phyloP scores from a whole-genome alignment of 2,888 invertebrate genomes.

The Sthenelais limicola region DNA sequence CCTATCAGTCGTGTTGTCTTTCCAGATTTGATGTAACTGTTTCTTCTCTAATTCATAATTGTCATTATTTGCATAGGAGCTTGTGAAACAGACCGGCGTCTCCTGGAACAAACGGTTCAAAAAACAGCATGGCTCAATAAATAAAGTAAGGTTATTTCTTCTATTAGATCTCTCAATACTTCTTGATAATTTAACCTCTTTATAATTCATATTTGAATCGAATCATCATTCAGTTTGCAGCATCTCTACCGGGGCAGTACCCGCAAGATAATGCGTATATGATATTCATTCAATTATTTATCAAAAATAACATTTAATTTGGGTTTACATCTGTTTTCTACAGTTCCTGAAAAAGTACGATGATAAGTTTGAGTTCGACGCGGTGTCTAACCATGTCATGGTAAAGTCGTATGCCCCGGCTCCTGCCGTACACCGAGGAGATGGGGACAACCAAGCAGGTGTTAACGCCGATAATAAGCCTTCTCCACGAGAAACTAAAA shows the following conservation, averaged over 20 bases:
- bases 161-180: conserved; percentile 55
- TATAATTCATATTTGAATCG: neutral
- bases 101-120: conserved; percentile 72
- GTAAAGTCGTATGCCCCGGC: conserved; percentile 6
- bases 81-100: conserved; percentile 67
- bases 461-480: neutral
- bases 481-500: no score
- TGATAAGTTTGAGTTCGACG: conserved; percentile 62
- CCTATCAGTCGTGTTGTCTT: neutral
- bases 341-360: conserved; percentile 64
- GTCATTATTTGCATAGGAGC: conserved; percentile 58
- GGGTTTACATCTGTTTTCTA: no score
- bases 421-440: neutral
- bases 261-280: no score
- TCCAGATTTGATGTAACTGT: neutral
- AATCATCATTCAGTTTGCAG: neutral
- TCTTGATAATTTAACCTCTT: no score
- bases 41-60: conserved; percentile 5
- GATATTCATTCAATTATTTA: no score
- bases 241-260: neutral
- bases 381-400: neutral
- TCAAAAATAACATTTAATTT: no score
- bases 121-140: conserved; percentile 66
- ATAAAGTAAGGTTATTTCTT: conserved; percentile 57
- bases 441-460: neutral